Conservation (phyloP, 2,797 vertebrate species). For the Anguilla megastoma region DNA sequence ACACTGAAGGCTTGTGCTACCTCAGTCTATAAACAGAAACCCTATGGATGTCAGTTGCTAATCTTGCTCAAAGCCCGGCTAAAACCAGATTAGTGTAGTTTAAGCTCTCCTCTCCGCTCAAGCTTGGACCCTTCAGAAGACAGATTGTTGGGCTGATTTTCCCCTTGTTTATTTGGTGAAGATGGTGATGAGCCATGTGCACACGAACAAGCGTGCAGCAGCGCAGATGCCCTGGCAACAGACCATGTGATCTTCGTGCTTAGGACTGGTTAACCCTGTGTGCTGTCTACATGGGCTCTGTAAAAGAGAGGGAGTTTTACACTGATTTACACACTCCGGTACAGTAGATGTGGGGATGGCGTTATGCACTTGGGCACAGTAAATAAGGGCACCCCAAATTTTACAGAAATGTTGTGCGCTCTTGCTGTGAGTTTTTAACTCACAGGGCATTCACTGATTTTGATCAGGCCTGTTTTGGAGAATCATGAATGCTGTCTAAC, state of each 20-base stretch:
- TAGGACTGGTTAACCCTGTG: neutral
- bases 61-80: slow-evolving; percentile 37
- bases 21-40: neutral
- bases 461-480: neutral
- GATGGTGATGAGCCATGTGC: neutral
- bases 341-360: neutral
- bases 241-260: neutral
- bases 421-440: neutral
- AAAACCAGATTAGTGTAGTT: slow-evolving; percentile 34
- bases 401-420: neutral
- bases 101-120: slow-evolving; percentile 18
- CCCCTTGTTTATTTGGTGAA: neutral
- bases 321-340: neutral
- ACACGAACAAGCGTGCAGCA: neutral
- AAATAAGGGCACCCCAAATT: neutral
- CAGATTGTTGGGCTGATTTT: neutral
- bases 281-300: neutral
- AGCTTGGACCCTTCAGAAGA: neutral
- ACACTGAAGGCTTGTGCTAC: neutral
- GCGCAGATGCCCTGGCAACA: neutral
- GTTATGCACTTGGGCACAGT: neutral
- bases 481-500: neutral
- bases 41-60: slow-evolving; percentile 20
- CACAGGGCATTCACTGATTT: neutral
- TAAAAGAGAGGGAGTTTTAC: neutral